Evolutionary conservation across 2,797 vertebrate species (phyloP).

Genomic region (Babyrousa celebensis): DNA sequence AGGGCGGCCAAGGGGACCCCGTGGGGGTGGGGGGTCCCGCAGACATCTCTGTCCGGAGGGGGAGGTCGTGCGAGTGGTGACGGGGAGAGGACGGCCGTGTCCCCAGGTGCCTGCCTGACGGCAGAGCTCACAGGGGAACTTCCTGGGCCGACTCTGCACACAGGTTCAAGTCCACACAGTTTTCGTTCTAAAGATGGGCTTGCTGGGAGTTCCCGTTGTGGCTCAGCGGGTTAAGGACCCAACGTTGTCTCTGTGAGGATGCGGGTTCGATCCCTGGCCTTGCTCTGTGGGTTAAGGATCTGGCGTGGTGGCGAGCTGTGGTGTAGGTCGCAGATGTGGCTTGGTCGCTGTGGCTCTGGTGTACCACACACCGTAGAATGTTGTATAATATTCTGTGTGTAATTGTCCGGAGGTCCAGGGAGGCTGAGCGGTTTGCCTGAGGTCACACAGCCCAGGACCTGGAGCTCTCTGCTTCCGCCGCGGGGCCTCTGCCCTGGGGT

Average conservation of each 20-base stretch:
- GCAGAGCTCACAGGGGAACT: fast-evolving
- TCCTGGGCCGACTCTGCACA: neutral
- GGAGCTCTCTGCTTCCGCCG: fast-evolving
- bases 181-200: neutral
- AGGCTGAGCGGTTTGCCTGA: neutral
- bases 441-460: neutral
- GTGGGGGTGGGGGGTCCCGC: no score
- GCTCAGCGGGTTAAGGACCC: neutral
- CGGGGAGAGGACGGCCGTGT: no score
- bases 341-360: no score
- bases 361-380: neutral
- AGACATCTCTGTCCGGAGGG: fast-evolving
- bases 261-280: no score
- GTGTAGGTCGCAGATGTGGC: no score
- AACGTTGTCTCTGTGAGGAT: no score
- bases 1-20: no score
- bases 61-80: no score
- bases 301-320: no score
- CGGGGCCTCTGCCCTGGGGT: fast-evolving
- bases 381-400: fast-evolving
- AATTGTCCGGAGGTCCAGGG: neutral
- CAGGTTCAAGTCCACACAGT: fast-evolving
- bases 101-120: no score
- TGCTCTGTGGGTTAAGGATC: no score
- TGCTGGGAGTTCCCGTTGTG: neutral